These are phyloP conservation scores for Neopelma chrysocephalum DNA, from an alignment of 2,797 vertebrate species.

Conservation along the genomic window DNA sequence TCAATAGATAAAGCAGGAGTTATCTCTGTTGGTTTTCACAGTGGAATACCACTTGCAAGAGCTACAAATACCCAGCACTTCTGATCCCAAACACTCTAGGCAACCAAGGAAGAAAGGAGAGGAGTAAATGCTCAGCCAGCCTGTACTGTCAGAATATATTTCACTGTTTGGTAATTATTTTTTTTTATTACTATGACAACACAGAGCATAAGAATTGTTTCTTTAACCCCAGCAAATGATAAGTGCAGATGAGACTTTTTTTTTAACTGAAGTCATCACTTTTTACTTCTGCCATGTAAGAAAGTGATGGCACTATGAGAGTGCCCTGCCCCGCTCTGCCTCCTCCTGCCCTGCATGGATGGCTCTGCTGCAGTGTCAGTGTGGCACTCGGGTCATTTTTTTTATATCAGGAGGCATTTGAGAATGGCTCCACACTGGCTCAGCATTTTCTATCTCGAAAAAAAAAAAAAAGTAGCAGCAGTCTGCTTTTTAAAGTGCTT, in stretches of 20 bases:
- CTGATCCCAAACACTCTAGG: background rate
- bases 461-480: background rate
- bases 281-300: background rate
- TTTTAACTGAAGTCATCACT: background rate
- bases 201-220: conserved; percentile 19
- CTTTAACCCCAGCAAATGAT: conserved; percentile 60
- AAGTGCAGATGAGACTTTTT: conserved; percentile 1
- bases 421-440: background rate
- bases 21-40: background rate
- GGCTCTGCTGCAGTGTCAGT: background rate
- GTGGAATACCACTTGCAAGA: background rate
- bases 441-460: background rate
- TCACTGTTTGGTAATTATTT: conserved; percentile 62
- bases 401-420: background rate
- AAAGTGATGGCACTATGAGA: background rate
- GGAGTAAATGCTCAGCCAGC: background rate
- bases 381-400: background rate
- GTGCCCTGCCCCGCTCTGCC: background rate
- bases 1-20: background rate
- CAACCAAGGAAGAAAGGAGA: background rate
- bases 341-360: background rate
- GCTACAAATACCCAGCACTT: background rate
- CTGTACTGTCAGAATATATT: conserved; percentile 33
- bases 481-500: conserved; percentile 48
- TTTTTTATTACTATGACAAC: conserved; percentile 76